phyloP scores from a whole-genome alignment of 2,888 invertebrate species.

The Branchinecta sandiegonensis region DNA sequence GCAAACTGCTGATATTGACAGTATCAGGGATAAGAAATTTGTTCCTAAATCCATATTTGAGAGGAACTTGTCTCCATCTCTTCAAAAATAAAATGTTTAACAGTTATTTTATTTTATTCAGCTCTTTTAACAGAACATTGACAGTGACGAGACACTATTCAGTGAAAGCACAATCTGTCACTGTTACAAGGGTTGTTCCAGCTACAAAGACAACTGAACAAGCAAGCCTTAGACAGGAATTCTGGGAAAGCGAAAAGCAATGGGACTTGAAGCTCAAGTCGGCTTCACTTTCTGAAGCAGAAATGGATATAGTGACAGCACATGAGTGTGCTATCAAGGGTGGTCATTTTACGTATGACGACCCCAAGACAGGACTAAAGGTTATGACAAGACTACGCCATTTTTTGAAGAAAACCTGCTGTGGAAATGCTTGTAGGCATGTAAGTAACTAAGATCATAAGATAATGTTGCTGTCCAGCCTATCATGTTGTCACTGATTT shows the following conservation, averaged over 20 bases:
- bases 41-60: slow-evolving; percentile 40
- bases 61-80: slow-evolving; percentile 36
- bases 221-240: slow-evolving; percentile 24
- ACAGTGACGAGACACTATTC: too few relatives aligned
- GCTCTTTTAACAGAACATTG: too few relatives aligned
- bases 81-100: slow-evolving; percentile 25
- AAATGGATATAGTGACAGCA: slow-evolving; percentile 27
- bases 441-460: slow-evolving; percentile 26
- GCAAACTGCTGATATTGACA: slow-evolving; percentile 47
- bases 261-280: slow-evolving; percentile 26
- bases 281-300: slow-evolving; percentile 25
- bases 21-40: slow-evolving; percentile 46
- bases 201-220: background rate
- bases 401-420: slow-evolving; percentile 30
- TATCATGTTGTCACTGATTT: too few relatives aligned
- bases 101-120: too few relatives aligned
- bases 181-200: background rate
- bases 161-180: too few relatives aligned
- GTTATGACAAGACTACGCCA: slow-evolving; percentile 30
- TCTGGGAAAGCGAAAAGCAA: slow-evolving; percentile 28
- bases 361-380: slow-evolving; percentile 29
- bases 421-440: slow-evolving; percentile 32
- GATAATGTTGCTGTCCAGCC: too few relatives aligned
- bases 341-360: slow-evolving; percentile 31
- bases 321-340: slow-evolving; percentile 29